phyloP scores from a whole-genome alignment of 2,888 invertebrate species.

The Apamea epomidion region DNA sequence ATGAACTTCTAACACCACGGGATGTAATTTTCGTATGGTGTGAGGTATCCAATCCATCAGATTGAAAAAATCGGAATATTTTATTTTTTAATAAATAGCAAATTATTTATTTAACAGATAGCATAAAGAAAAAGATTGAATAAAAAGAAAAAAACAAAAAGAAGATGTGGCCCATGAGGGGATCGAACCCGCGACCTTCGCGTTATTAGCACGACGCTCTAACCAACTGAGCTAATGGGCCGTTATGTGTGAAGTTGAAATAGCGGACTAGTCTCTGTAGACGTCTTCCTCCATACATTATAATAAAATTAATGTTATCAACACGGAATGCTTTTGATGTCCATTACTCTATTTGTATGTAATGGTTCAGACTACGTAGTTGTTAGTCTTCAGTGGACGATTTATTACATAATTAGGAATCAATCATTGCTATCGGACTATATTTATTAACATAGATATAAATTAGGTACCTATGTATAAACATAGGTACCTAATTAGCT shows the following conservation, averaged over 20 bases:
- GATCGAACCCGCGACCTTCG: constrained; percentile 80
- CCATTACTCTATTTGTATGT: background rate
- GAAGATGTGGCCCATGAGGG: constrained; percentile 85
- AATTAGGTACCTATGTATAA: background rate
- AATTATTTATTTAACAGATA: too few species aligned
- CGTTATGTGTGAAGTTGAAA: background rate
- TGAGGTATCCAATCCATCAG: background rate
- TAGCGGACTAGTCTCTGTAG: background rate
- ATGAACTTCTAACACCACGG: background rate
- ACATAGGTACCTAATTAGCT: background rate
- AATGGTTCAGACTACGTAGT: background rate
- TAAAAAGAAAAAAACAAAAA: constrained; percentile 39
- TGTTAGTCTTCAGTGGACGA: background rate
- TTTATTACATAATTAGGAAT: background rate
- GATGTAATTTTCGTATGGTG: background rate
- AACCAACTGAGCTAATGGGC: constrained; percentile 89
- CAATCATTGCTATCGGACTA: background rate
- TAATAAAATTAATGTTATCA: too few species aligned
- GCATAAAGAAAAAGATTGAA: background rate
- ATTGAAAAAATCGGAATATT: background rate
- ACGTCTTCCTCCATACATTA: background rate
- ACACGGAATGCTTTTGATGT: background rate
- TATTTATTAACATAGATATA: background rate
- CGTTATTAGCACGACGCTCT: constrained; percentile 85
- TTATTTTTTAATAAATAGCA: too few species aligned